phyloP scores from a whole-genome alignment of 2,113 vertebrate species.

The Capreolus pygargus region DNA sequence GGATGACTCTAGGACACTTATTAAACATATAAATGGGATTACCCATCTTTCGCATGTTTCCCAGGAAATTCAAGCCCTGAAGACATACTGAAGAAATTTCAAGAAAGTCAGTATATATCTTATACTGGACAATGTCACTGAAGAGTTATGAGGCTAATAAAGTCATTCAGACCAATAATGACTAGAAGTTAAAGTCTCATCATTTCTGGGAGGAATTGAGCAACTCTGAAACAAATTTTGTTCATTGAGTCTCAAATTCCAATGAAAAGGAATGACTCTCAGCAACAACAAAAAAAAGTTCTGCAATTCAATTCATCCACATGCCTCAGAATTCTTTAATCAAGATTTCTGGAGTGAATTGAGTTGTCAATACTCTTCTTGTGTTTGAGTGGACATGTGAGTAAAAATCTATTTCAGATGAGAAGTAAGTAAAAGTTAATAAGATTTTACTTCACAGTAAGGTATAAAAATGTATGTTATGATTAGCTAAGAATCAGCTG shows the following conservation, averaged over 20 bases:
- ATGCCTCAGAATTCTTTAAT: neutral
- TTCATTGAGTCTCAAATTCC: neutral
- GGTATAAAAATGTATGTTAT: neutral
- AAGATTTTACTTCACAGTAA: neutral
- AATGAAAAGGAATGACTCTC: neutral
- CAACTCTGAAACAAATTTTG: neutral
- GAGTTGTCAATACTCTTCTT: neutral
- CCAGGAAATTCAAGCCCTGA: neutral
- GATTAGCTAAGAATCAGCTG: neutral
- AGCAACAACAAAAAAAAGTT: neutral
- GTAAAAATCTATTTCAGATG: conserved; percentile 9
- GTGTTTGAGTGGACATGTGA: neutral
- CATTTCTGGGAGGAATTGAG: neutral
- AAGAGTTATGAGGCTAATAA: neutral
- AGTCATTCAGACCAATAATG: neutral
- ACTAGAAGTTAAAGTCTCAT: neutral
- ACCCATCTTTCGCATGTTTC: neutral
- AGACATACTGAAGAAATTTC: neutral
- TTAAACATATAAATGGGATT: neutral
- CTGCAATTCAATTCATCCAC: neutral
- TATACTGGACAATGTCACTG: neutral
- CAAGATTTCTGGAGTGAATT: neutral
- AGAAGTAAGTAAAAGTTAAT: neutral
- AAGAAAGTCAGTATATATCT: neutral
- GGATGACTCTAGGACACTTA: neutral